phyloP scores from a whole-genome alignment of 2,888 invertebrate genomes.

The Physocephala rufipes region DNA sequence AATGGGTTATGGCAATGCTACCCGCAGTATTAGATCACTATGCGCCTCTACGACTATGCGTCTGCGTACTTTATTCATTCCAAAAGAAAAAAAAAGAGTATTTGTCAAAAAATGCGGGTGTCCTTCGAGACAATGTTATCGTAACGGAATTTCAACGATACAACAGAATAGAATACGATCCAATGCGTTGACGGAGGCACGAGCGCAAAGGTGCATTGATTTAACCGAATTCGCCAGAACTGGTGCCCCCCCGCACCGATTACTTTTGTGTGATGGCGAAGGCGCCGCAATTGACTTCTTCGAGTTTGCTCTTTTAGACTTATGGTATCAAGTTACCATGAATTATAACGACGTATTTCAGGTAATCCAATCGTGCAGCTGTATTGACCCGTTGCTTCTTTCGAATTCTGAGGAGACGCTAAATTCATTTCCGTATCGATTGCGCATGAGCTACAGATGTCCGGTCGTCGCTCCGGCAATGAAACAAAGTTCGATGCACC shows the following conservation, averaged over 20 bases:
- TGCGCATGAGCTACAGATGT: too few relatives aligned
- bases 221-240: background rate
- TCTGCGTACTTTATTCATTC: too few relatives aligned
- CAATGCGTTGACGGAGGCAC: background rate
- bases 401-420: background rate
- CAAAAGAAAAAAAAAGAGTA: too few relatives aligned
- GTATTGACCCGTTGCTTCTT: conserved; percentile 22
- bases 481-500: background rate
- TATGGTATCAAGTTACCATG: conserved; percentile 23
- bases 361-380: conserved; percentile 30
- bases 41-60: background rate
- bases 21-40: conserved; percentile 6
- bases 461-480: background rate
- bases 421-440: background rate
- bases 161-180: background rate
- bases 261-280: background rate
- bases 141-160: conserved; percentile 20
- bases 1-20: conserved; percentile 20
- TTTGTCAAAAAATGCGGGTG: conserved; percentile 15
- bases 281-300: conserved; percentile 15
- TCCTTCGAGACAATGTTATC: background rate
- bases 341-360: conserved; percentile 27
- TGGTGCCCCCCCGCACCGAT: background rate
- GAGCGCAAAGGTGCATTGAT: conserved; percentile 14
- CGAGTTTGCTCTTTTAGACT: background rate